A percentile compares a stretch with the other conserved stretches of the same genome.
phyloP scores from a whole-genome alignment of 2,888 invertebrate species.

The Cistogaster globosa region DNA sequence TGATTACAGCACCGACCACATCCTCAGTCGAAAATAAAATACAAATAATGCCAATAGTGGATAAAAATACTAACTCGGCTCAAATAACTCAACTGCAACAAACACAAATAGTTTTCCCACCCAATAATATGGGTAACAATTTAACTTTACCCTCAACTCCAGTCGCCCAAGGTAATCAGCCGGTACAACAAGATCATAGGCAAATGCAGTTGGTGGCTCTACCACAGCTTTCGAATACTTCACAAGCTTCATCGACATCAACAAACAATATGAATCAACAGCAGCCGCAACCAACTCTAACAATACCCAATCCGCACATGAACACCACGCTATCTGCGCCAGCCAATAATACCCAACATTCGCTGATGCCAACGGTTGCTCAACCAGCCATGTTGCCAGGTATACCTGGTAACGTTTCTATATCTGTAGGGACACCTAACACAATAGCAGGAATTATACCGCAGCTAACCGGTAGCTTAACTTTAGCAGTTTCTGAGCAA shows the following conservation, averaged over 20 bases:
- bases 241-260: conserved; percentile 48
- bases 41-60: conserved; percentile 83
- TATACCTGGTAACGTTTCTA: conserved; percentile 78
- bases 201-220: conserved; percentile 79
- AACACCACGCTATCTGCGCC: conserved; percentile 67
- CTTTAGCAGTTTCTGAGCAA: conserved; percentile 87
- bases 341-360: conserved; percentile 27
- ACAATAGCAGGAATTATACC: conserved; percentile 82
- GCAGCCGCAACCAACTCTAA: conserved; percentile 46
- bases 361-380: conserved; percentile 15
- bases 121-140: conserved; percentile 42
- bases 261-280: conserved; percentile 50
- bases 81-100: conserved; percentile 56
- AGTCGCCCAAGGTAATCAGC: conserved; percentile 58
- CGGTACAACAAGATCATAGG: conserved; percentile 68
- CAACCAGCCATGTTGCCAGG: conserved; percentile 74
- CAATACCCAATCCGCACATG: conserved; percentile 38
- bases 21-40: conserved; percentile 83
- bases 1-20: conserved; percentile 77
- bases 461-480: conserved; percentile 86
- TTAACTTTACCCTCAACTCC: conserved; percentile 69
- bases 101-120: conserved; percentile 66
- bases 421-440: conserved; percentile 80
- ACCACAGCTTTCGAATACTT: conserved; percentile 74
- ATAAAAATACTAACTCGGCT: conserved; percentile 68